These are phyloP conservation scores for Phymatocera aterrima DNA, from an alignment of 2,888 invertebrate species.

Conservation along the genomic window DNA sequence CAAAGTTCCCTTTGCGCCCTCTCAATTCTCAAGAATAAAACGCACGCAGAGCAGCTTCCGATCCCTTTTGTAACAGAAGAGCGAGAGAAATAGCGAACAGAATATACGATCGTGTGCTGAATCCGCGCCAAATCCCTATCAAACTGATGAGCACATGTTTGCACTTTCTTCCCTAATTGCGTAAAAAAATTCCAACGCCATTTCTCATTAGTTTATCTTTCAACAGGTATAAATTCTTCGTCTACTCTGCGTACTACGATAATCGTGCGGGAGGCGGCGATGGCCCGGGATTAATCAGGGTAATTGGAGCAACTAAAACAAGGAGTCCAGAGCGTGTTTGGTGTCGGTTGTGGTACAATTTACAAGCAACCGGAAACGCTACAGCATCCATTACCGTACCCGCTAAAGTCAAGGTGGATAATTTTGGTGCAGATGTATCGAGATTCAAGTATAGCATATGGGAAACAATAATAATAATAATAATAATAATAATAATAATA, in stretches of 20 bases:
- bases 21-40: background rate
- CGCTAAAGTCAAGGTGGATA: constrained; percentile 84
- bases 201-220: no score
- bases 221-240: constrained; percentile 90
- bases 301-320: constrained; percentile 93
- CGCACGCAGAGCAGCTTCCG: background rate
- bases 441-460: no score
- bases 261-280: constrained; percentile 75
- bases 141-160: no score
- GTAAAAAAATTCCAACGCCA: no score
- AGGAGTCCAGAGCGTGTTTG: constrained; percentile 88
- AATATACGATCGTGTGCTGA: no score
- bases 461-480: no score
- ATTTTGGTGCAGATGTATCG: background rate
- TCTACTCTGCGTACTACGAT: constrained; percentile 94
- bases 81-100: no score
- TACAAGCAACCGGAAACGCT: constrained; percentile 70
- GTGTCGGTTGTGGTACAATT: constrained; percentile 86
- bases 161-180: background rate
- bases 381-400: constrained; percentile 80
- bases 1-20: background rate
- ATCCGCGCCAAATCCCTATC: no score
- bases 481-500: no score
- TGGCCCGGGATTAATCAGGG: constrained; percentile 81
- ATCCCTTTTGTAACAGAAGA: background rate